A percentile compares a stretch with the other conserved stretches of the same genome.
These are phyloP conservation scores for Flexamia atlantica DNA, from an alignment of 2,888 invertebrate genomes.

Conservation along the genomic window DNA sequence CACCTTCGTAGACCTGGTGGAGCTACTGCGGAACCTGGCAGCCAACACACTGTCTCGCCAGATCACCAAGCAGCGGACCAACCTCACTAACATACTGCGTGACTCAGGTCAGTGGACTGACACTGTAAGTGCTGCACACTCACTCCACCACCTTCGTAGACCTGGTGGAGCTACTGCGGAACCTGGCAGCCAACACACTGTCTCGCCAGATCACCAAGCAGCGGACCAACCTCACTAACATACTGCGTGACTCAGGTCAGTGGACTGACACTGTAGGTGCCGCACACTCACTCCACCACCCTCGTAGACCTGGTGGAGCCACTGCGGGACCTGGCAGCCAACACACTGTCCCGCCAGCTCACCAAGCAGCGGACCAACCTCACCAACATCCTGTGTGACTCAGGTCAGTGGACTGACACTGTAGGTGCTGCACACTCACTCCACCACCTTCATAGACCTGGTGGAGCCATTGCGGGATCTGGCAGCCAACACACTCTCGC, in stretches of 20 bases:
- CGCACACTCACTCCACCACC: slow-evolving; percentile 74
- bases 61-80: slow-evolving; percentile 85
- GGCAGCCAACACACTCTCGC: slow-evolving; percentile 82
- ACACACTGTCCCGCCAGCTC: slow-evolving; percentile 85
- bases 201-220: slow-evolving; percentile 87
- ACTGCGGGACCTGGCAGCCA: slow-evolving; percentile 83
- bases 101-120: slow-evolving; percentile 17
- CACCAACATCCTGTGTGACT: slow-evolving; percentile 81
- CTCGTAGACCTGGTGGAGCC: slow-evolving; percentile 84
- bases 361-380: slow-evolving; percentile 87
- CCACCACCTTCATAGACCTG: slow-evolving; percentile 82
- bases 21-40: slow-evolving; percentile 82
- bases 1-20: slow-evolving; percentile 83
- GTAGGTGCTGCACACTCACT: slow-evolving; percentile 68
- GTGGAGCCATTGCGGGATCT: slow-evolving; percentile 82
- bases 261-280: no score
- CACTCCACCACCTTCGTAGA: slow-evolving; percentile 81
- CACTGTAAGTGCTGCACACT: neutral
- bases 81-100: slow-evolving; percentile 84
- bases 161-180: slow-evolving; percentile 82
- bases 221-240: slow-evolving; percentile 85
- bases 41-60: slow-evolving; percentile 84
- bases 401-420: slow-evolving; percentile 18
- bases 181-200: slow-evolving; percentile 84
- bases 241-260: slow-evolving; percentile 85